phyloP scores from a whole-genome alignment of 2,888 invertebrate species.

The Laspeyria flexula region DNA sequence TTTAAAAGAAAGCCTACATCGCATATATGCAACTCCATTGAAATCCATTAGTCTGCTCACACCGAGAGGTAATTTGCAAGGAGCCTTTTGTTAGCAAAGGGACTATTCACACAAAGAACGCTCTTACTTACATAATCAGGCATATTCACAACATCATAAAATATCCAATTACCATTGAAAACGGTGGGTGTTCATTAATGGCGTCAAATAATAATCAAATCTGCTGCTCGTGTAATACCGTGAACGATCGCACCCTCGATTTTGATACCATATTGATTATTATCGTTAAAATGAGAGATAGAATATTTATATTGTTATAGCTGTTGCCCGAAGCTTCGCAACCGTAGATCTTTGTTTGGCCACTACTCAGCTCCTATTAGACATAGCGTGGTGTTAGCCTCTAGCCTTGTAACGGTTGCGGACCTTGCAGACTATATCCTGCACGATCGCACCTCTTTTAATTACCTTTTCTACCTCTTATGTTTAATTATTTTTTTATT shows the following conservation, averaged over 20 bases:
- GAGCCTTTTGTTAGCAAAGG: conserved; percentile 75
- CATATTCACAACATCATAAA: conserved; percentile 70
- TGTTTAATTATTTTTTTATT: too few species aligned
- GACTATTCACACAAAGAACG: conserved; percentile 67
- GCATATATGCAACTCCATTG: conserved; percentile 77
- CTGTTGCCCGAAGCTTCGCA: too few species aligned
- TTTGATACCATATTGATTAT: conserved; percentile 36
- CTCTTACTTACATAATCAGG: conserved; percentile 65
- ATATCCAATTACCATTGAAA: conserved; percentile 66
- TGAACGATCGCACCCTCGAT: conserved; percentile 32
- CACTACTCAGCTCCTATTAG: too few species aligned
- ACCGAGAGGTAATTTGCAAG: conserved; percentile 77
- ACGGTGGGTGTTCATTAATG: conserved; percentile 56
- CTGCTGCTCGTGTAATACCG: conserved; percentile 49
- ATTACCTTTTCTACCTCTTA: too few species aligned
- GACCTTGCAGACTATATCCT: too few species aligned
- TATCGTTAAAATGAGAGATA: conserved; percentile 8
- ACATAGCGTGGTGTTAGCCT: too few species aligned
- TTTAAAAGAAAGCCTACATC: conserved; percentile 74
- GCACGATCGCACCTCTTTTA: too few species aligned
- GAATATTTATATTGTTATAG: conserved; percentile 14
- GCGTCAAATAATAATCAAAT: conserved; percentile 69
- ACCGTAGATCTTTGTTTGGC: too few species aligned
- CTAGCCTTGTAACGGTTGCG: too few species aligned
- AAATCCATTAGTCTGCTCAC: conserved; percentile 78